Base-by-base conservation (phyloP, 2,113 vertebrate genomes). In the Megalops atlanticus region DNA sequence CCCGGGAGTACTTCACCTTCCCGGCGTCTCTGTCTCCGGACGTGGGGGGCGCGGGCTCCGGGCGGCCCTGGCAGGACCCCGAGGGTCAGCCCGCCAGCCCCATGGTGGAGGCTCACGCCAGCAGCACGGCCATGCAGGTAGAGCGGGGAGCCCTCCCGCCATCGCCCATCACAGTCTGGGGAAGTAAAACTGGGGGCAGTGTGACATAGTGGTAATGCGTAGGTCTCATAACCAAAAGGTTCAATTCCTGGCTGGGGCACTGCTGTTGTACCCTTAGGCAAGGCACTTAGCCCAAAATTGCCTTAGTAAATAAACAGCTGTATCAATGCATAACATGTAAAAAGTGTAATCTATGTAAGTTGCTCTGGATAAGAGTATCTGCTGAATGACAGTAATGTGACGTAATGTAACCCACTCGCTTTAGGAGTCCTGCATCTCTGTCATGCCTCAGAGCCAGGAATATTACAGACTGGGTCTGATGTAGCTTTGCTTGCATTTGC, bases 1-100 rank as follows among this genome's bases (percentile, higher is more conserved):
- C 96, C 80, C 94, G 97, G 79, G 98, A 99, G 45, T 99, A 98
- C 92, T 99, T 99, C 91, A 99, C 98, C 47, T 97, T 99, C 88
- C 98, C 98, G 8, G 96, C 96, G 49, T 96, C 97, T 6, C 97
- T 96, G 87, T 96, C 96, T 80, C 96, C 97, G 89, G 98, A 99
- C 82, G 93, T 97, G 83, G 92, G 96, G 88, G 96, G 86, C 40
- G 21, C 95, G 39, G 86, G 52, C 2, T 82, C 93, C 12, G 89
- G 93, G 11, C 95, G 91, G 90, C 96, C 96, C 85, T 98, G 97
- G 98, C 93, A 95, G 76, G 88, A 85, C 83, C 93, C 95, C 80
- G 97, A 99, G 77, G 96, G 97, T 39, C 89, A 96, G 87, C 88
- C 94, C 12, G 91, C 93, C 21, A 0, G 87, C 43, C 92, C 75